Evolutionary conservation across 1,140 invertebrate genomes (phyloP), one percentile per base, ranked within the genome.

Genomic region (Drosophila persimilis): DNA sequence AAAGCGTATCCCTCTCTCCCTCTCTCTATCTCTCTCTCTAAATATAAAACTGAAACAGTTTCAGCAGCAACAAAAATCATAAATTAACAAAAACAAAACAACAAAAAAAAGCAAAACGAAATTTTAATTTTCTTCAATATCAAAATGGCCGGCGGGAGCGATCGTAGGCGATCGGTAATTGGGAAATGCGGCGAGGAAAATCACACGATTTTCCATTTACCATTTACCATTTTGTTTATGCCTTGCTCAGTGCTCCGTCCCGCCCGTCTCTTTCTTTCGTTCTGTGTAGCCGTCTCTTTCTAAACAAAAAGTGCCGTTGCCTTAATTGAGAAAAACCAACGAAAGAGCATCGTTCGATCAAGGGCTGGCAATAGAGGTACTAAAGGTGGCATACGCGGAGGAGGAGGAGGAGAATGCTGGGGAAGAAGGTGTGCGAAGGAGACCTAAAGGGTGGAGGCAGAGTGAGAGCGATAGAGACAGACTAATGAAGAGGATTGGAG

Each of bases 301-400:
- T 78, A 86, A 85, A 86, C 77, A 80, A 60, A 77, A 60, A 80
- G 51, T 77, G 83, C 72, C 77, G 56, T 63, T 65, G 53, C 22
- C 63, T 77, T 77, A 73, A 81, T 85, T 86, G 65, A 66, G 70
- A 80, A 71, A 70, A 71, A 64, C 81, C 77, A 81, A 81, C 73
- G 77, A 86, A 86, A 77, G 80, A 84, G 73, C 48, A 43, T 39
- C 58, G 9, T 11, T 39, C 41, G 11, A 45, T 7, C 22, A 41
- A 53, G 3, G 35, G 11, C 15, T 35, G 22, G 13, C 11, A 54
- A 39, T 43, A 26, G 6, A 29, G 47, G n/a, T 41, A 35, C 52
- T 31, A 51, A 39, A 29, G 8, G 53, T 22, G 20, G 44, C 8
- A 35, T 31, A 22, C 4, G 26, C 4, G 26, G 29, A 4, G n/a